Conservation (phyloP, 1,140 invertebrate genomes). For the Prorops nasuta region DNA sequence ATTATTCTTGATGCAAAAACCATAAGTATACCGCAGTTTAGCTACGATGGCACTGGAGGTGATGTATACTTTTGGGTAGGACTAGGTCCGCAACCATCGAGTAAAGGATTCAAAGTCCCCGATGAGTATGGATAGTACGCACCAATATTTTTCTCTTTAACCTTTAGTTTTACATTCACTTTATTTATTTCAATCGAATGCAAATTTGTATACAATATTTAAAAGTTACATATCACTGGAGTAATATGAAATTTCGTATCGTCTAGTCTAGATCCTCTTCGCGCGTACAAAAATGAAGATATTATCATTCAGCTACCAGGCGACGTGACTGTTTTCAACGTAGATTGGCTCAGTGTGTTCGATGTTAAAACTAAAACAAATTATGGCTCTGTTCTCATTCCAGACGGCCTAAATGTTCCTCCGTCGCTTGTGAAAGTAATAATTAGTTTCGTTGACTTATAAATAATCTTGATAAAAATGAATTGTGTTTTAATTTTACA, state of each 20-base stretch:
- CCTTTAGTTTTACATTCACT: background rate
- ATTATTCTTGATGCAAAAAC: slow-evolving; percentile 81
- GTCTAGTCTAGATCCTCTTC: slow-evolving; percentile 68
- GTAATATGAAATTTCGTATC: too few relatives aligned
- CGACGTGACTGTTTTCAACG: slow-evolving; percentile 77
- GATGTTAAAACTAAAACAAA: slow-evolving; percentile 71
- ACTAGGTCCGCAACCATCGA: slow-evolving; percentile 79
- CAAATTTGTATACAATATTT: background rate
- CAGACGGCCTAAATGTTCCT: slow-evolving; percentile 80
- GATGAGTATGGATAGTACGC: slow-evolving; percentile 93
- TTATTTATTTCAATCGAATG: background rate
- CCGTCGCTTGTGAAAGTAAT: slow-evolving; percentile 71
- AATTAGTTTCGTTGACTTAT: slow-evolving; percentile 11
- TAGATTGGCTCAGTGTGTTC: slow-evolving; percentile 83
- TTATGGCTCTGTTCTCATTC: slow-evolving; percentile 77
- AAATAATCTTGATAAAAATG: background rate
- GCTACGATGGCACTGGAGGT: slow-evolving; percentile 73
- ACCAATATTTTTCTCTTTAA: slow-evolving; percentile 2
- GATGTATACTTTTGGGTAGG: slow-evolving; percentile 87
- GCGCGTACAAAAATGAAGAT: slow-evolving; percentile 71
- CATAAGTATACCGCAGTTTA: slow-evolving; percentile 72
- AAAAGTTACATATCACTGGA: too few relatives aligned
- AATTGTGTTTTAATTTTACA: too few relatives aligned
- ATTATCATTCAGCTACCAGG: slow-evolving; percentile 78
- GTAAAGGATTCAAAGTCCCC: slow-evolving; percentile 78